Base-by-base conservation (phyloP, 2,113 vertebrate species). In the Melierax canorus region DNA sequence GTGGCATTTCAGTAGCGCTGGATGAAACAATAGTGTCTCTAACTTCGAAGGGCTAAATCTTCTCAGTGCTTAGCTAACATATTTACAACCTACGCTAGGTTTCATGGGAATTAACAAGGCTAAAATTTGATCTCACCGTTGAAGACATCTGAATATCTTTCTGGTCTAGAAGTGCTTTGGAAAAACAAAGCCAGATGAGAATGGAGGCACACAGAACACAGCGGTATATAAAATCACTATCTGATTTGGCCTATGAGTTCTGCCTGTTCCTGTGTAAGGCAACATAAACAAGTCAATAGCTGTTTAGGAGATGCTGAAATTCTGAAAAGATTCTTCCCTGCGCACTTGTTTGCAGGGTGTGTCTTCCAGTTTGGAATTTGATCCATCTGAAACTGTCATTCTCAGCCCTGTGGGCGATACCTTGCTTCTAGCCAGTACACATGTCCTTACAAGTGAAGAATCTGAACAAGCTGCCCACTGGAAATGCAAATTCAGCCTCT, bases 331-430 rank as follows among this genome's bases (percentile, higher is more conserved):
- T 34, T 72, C 41, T 15, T 69, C 64, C 45, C 68, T 85, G 46
- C 0, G 1, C 59, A 29, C 45, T 86, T 71, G 58, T 93, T 88
- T 4, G 5, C 23, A 83, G 91, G 94, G 91, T 75, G 91, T 83
- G 94, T 78, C 93, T 90, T 85, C 73, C 91, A 86, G 59, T 79
- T 16, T 64, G 93, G 91, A 95, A 97, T 97, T 82, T 73, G 86
- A 81, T 93, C 88, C 20, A 6, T 55, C 73, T 41, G 66, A 59
- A 91, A 59, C 76, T 92, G 83, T 89, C 92, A 84, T 94, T 93
- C 94, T 93, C 38, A 92, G 69, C 90, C 85, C 79, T 34, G 13
- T 18, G 6, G 94, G 93, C 22, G 22, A 94, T 87, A 30, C n/a
- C n/a, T 87, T 34, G 10, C 46, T 94, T 92, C 58, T 12, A 87